phyloP scores from a whole-genome alignment of 2,888 invertebrate genomes.

The Gastracanthus pulcherrimus region DNA sequence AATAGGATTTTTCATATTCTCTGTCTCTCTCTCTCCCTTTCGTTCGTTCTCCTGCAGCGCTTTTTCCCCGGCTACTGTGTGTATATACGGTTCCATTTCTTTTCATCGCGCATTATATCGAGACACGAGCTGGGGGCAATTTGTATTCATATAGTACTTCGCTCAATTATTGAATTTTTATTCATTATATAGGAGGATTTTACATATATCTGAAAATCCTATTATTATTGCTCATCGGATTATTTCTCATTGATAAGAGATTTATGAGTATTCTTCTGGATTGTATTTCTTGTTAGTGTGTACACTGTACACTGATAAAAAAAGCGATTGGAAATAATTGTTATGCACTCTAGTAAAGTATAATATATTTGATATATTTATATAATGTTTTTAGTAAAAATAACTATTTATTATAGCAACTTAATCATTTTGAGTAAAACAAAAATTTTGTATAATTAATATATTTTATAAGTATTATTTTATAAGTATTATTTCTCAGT shows the following conservation, averaged over 20 bases:
- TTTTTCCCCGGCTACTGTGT: neutral
- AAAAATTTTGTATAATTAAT: no score
- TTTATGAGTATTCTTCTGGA: neutral
- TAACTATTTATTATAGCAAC: no score
- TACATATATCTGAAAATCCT: neutral
- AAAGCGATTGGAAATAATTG: no score
- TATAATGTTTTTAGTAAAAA: neutral
- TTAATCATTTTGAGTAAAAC: no score
- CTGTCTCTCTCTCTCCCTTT: neutral
- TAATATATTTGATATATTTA: no score
- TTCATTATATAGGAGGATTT: neutral
- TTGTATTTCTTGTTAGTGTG: neutral
- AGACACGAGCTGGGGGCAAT: neutral
- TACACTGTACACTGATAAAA: neutral
- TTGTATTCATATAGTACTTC: neutral
- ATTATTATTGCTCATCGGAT: no score
- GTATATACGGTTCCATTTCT: neutral
- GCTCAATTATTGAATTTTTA: neutral
- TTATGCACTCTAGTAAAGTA: no score
- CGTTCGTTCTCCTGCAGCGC: neutral
- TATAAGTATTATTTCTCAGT: no score
- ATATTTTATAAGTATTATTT: no score
- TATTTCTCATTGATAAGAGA: neutral
- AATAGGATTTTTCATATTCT: slow-evolving; percentile 23
- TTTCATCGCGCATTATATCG: no score